Evolutionary conservation across 2,797 vertebrate species (phyloP).

Genomic region (Nyctibius grandis): DNA sequence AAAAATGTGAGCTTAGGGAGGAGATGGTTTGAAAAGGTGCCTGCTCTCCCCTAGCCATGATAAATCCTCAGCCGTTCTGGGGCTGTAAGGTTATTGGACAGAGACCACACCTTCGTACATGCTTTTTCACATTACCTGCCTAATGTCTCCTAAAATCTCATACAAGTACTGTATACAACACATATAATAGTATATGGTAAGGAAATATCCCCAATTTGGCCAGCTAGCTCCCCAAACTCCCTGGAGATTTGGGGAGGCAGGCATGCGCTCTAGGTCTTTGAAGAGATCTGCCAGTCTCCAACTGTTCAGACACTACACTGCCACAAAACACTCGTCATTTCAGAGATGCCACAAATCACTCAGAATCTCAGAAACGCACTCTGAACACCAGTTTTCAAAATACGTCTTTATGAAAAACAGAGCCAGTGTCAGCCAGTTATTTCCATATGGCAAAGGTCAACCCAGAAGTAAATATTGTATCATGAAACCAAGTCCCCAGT

Average conservation of each 20-base stretch:
- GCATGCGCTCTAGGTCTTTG: neutral
- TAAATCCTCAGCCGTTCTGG: neutral
- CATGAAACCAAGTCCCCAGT: neutral
- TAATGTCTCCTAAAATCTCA: neutral
- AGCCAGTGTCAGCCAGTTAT: neutral
- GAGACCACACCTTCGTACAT: accelerated
- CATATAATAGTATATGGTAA: neutral
- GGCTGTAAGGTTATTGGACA: neutral
- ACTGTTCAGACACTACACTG: neutral
- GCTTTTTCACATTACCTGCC: neutral
- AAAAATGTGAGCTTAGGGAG: neutral
- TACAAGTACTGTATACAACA: neutral
- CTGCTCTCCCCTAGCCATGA: neutral
- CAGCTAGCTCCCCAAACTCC: neutral
- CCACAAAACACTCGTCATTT: neutral
- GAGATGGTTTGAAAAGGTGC: neutral
- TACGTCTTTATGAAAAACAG: neutral
- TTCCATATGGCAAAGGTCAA: neutral
- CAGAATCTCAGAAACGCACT: neutral
- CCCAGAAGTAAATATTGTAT: neutral
- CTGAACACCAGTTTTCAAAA: neutral
- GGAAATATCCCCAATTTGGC: neutral
- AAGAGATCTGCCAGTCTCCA: neutral
- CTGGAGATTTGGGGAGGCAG: neutral
- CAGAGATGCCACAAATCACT: neutral